Percentiles rank a stretch among this genome's conserved stretches.
Conservation (phyloP, 2,888 invertebrate species). For the Eremobia ochroleuca region DNA sequence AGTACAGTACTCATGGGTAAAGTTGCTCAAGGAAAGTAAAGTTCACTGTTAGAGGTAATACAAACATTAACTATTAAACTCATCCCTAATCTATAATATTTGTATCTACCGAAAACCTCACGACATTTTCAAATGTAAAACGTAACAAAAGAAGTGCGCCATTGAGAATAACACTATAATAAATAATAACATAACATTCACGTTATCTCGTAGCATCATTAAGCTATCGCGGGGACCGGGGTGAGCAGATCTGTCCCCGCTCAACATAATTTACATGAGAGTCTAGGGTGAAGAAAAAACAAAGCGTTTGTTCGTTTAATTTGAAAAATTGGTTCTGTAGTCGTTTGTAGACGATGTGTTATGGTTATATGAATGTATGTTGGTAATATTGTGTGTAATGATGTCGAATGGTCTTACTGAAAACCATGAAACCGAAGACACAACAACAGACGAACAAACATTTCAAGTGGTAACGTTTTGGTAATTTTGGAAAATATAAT, state of each 20-base stretch:
- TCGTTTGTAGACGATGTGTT: conserved; percentile 32
- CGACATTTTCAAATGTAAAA: no score
- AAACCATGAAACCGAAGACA: neutral
- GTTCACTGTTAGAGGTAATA: no score
- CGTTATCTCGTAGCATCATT: conserved; percentile 69
- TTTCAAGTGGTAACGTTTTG: neutral
- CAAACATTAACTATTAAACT: no score
- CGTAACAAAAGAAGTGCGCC: conserved; percentile 12
- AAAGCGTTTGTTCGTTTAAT: conserved; percentile 49
- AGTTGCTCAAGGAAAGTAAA: no score
- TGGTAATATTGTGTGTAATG: neutral
- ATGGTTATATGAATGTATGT: neutral
- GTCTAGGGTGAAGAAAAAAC: conserved; percentile 56
- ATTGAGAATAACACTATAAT: conserved; percentile 39
- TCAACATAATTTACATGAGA: conserved; percentile 65
- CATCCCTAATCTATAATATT: no score
- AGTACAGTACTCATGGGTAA: no score
- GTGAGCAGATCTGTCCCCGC: conserved; percentile 57
- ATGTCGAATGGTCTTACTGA: neutral
- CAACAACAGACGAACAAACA: no score
- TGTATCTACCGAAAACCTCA: no score
- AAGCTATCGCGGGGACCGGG: conserved; percentile 64
- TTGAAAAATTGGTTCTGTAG: conserved; percentile 61
- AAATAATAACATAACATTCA: conserved; percentile 63
- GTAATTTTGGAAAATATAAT: neutral